Conservation (phyloP, 2,797 vertebrate genomes). For the Rachycentron canadum region DNA sequence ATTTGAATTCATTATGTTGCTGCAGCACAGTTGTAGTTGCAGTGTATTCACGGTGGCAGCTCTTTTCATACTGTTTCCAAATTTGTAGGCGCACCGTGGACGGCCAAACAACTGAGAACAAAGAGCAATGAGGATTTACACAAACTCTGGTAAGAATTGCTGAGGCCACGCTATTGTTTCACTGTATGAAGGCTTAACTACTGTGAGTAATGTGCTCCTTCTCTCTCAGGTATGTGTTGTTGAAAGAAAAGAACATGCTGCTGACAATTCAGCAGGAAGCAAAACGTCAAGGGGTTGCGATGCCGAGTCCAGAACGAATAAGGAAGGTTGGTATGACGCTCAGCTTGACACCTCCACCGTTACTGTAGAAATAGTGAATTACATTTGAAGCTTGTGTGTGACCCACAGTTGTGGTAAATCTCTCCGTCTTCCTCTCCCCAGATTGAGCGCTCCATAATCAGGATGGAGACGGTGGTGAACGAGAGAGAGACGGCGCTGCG, state of each 20-base stretch:
- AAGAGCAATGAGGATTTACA: constrained; percentile 97
- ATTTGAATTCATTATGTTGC: not conserved
- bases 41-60: not conserved
- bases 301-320: constrained; percentile 95
- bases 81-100: constrained; percentile 92
- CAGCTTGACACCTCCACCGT: not conserved
- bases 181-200: not conserved
- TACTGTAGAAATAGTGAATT: not conserved
- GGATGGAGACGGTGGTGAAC: constrained; percentile 90
- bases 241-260: constrained; percentile 98
- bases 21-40: not conserved
- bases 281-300: constrained; percentile 87
- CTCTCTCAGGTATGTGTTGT: constrained; percentile 92
- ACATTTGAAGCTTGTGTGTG: not conserved
- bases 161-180: not conserved
- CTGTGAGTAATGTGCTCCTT: constrained; percentile 6
- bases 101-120: constrained; percentile 89
- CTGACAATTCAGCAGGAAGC: constrained; percentile 93
- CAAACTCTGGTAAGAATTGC: constrained; percentile 94
- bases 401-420: not conserved
- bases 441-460: constrained; percentile 91
- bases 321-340: constrained; percentile 87
- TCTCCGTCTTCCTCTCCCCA: constrained; percentile 60
- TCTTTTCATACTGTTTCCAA: not conserved
- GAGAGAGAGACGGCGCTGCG: constrained; percentile 93